Evolutionary conservation across 2,888 invertebrate genomes (phyloP).

Genomic region (Cryptophagus acutangulus): DNA sequence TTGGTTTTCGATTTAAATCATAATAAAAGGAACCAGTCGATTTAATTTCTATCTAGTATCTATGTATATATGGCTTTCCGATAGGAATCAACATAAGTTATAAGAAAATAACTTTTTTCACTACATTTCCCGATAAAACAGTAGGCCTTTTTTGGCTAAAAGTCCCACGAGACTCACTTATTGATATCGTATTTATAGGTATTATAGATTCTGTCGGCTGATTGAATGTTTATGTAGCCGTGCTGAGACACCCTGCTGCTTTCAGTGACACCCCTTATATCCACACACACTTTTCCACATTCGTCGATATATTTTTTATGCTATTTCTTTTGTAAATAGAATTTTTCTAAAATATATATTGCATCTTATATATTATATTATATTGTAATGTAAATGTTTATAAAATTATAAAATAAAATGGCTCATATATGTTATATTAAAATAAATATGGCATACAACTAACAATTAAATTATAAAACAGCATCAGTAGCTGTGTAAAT

Average conservation of each 20-base stretch:
- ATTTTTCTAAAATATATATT: no score
- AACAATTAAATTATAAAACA: constrained; percentile 29
- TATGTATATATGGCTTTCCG: constrained; percentile 11
- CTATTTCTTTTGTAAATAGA: constrained; percentile 5
- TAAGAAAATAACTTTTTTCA: constrained; percentile 40
- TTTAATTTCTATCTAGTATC: no score
- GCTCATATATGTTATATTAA: constrained; percentile 19
- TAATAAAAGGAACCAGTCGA: no score
- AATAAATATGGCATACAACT: constrained; percentile 22
- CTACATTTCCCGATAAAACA: constrained; percentile 47
- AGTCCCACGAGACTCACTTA: constrained; percentile 44
- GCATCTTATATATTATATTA: constrained; percentile 14
- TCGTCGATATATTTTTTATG: no score
- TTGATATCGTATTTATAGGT: constrained; percentile 10
- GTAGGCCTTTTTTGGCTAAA: constrained; percentile 34
- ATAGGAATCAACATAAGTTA: constrained; percentile 25
- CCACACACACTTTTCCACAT: no score
- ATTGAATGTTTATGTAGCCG: constrained; percentile 46
- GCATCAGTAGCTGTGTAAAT: constrained; percentile 22
- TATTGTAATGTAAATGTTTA: constrained; percentile 24
- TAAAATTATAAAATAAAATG: constrained; percentile 21
- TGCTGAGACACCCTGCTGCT: constrained; percentile 28
- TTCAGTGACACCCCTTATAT: constrained; percentile 17
- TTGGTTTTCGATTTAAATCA: no score
- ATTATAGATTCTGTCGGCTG: constrained; percentile 38